Evolutionary conservation across 2,113 vertebrate genomes (phyloP), one percentile per base, ranked within the genome.

Genomic region (Ailuropoda melanoleuca): DNA sequence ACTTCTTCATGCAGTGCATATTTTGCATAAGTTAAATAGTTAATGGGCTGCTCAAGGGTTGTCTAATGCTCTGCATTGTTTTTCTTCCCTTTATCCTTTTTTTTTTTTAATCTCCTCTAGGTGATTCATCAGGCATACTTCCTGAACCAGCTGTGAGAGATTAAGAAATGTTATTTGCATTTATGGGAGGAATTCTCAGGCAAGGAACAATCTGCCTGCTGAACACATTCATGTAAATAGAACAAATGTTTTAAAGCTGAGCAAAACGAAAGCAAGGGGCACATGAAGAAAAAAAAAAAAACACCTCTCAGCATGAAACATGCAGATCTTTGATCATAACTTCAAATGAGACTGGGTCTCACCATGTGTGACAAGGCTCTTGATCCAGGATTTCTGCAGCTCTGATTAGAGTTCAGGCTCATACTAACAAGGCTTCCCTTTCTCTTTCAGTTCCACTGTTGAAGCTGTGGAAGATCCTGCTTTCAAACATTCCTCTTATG

Each of bases 161-260:
- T 24, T 92, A 98, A 97, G 90, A 98, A 98, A 62, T 50, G 93
- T 93, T 64, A 98, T 97, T 97, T 97, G 97, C 96, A 98, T 98
- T 97, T 95, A 92, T 82, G 75, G 95, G 75, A 97, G 96, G 92
- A 96, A 64, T 95, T 96, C 39, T 94, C 92, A 88, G 83, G 74
- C 93, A 96, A 87, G 68, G 80, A 95, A 90, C 97, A 97, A 97
- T 98, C 96, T 96, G 93, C 96, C 93, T 97, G 97, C 96, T 96
- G 95, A 97, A 97, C 96, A 92, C 80, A 96, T 96, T 97, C 95
- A 97, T 97, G 84, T 96, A 96, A 97, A 98, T 90, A 96, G 96
- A 96, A 87, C 92, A 97, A 97, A 96, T 82, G 84, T 92, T 97
- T 98, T 86, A 90, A 94, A 97, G 87, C 87, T 96, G 80, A 97